Evolutionary conservation across 1,140 invertebrate genomes (phyloP).

Genomic region (Drosophila auraria): DNA sequence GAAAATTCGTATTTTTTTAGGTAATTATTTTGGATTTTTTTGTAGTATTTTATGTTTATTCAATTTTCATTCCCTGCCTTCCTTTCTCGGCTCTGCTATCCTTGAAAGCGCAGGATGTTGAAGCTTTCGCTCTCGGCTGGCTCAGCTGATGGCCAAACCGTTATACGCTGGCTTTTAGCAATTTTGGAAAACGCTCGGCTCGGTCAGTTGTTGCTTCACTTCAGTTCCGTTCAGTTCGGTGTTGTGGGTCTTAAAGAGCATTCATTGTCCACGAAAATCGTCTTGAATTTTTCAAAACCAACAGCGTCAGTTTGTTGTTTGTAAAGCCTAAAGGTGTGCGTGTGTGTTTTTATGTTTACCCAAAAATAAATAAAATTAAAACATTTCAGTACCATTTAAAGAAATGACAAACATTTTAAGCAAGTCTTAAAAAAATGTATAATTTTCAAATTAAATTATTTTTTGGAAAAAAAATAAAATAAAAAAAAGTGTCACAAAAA

Average conservation of each 20-base stretch:
- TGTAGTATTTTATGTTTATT: background rate
- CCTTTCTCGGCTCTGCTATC: conserved; percentile 4
- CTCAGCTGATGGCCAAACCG: conserved; percentile 27
- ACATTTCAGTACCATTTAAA: background rate
- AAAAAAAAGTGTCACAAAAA: too few species aligned
- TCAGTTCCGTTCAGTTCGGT: conserved; percentile 66
- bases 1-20: background rate
- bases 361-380: background rate
- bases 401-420: background rate
- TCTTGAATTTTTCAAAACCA: background rate
- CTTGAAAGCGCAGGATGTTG: conserved; percentile 42
- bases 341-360: background rate
- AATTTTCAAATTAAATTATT: background rate
- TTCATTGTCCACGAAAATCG: conserved; percentile 20
- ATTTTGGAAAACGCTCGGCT: conserved; percentile 51
- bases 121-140: conserved; percentile 17
- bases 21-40: background rate
- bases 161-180: conserved; percentile 50
- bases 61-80: conserved; percentile 1
- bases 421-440: background rate
- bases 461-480: too few species aligned
- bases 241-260: conserved; percentile 21
- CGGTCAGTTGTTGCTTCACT: conserved; percentile 79
- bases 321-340: background rate
- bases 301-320: background rate